Conservation (phyloP, 2,113 vertebrate species). For the Cynoglossus semilaevis region DNA sequence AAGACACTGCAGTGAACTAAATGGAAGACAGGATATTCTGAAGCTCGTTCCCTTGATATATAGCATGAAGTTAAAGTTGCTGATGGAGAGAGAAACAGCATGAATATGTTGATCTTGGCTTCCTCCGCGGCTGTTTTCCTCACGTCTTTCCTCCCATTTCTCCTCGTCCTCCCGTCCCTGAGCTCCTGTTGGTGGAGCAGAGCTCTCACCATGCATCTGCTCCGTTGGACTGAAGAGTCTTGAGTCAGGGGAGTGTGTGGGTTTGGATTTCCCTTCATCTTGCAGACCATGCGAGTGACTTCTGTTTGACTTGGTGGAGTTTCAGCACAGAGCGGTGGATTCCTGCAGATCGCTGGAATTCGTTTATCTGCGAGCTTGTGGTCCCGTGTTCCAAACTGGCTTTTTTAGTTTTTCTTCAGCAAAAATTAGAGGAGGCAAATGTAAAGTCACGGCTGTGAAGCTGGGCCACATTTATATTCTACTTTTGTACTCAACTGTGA, state of each 20-base stretch:
- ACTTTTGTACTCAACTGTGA: neutral
- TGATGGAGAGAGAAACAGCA: slow-evolving; percentile 65
- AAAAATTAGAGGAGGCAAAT: slow-evolving; percentile 30
- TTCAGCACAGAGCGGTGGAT: slow-evolving; percentile 64
- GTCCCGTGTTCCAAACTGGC: slow-evolving; percentile 39
- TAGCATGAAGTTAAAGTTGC: slow-evolving; percentile 64
- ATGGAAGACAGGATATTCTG: slow-evolving; percentile 33
- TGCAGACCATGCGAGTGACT: slow-evolving; percentile 60
- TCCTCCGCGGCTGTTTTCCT: slow-evolving; percentile 42
- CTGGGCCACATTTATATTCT: slow-evolving; percentile 5
- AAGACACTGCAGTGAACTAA: slow-evolving; percentile 34
- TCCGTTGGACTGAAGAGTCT: slow-evolving; percentile 35
- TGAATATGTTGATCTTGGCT: slow-evolving; percentile 67
- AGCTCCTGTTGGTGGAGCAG: slow-evolving; percentile 51
- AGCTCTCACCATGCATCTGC: slow-evolving; percentile 56
- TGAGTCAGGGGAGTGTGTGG: slow-evolving; percentile 62
- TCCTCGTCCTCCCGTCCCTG: slow-evolving; percentile 56
- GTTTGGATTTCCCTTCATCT: slow-evolving; percentile 68
- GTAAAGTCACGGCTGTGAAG: slow-evolving; percentile 32
- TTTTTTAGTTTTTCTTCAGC: slow-evolving; percentile 45
- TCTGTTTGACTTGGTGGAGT: slow-evolving; percentile 73
- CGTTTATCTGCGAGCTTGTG: slow-evolving; percentile 61
- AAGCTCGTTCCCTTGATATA: slow-evolving; percentile 38
- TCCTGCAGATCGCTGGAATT: slow-evolving; percentile 69
- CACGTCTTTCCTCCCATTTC: slow-evolving; percentile 47